Evolutionary conservation across 2,797 vertebrate genomes (phyloP), one percentile per base, ranked within the genome.

Genomic region (Syngnathus acus): DNA sequence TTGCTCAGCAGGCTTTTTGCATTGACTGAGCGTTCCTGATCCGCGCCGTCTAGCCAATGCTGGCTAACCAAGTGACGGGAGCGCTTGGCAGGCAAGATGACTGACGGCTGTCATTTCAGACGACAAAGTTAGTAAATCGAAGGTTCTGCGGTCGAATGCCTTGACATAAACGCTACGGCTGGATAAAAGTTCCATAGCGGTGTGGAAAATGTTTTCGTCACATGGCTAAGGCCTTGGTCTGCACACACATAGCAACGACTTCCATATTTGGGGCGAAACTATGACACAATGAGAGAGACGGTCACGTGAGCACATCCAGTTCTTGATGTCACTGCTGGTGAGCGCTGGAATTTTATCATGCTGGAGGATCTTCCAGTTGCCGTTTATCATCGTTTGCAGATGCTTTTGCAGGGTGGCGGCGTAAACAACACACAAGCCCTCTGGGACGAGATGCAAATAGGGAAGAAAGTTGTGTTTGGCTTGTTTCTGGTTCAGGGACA

Each of bases 11-110:
- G 32, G 67, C 66, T 64, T 43, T 45, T 54, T 72, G 77, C 23
- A 64, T 17, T 23, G 55, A 72, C 68, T 70, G 70, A 66, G 70
- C 65, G 79, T 78, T 63, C 67, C 62, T 65, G 61, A 72, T 64
- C 61, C 40, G 19, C 23, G 40, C 51, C 76, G 13, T 59, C 79
- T 76, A 9, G 70, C 65, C 77, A 80, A 42, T 80, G 55, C 69
- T 66, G 73, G 32, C 32, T 66, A 82, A 78, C 68, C 70, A 69
- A 74, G 21, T 17, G 42, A 62, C 40, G 45, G 11, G 42, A 45
- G 68, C 74, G 83, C 77, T 78, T 82, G 82, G 83, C 83, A 83
- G 80, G 74, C 19, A 17, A 37, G 67, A 73, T 85, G 86, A 89
- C 63, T 82, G 85, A 89, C 88, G 79, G 69, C 76, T 75, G 82